Conservation (phyloP, 2,888 invertebrate genomes). For the Philonicus albiceps region DNA sequence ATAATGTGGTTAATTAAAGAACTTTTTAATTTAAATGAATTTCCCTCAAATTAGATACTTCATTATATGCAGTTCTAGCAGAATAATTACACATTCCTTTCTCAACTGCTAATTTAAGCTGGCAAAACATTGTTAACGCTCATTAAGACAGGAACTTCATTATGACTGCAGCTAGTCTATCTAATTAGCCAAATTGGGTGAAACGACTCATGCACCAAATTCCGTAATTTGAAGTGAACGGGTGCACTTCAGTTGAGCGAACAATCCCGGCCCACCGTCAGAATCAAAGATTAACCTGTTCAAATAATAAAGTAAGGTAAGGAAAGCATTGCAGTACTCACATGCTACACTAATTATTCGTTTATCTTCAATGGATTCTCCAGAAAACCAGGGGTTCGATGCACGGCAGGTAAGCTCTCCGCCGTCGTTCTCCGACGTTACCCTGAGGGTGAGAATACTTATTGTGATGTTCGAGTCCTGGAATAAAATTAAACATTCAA, state of each 20-base stretch:
- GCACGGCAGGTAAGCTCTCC: constrained; percentile 83
- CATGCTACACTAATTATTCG: constrained; percentile 82
- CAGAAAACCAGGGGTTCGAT: constrained; percentile 86
- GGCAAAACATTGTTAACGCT: not conserved
- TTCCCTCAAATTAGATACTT: not conserved
- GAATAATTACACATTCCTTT: not conserved
- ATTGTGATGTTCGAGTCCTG: constrained; percentile 70
- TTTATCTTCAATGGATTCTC: constrained; percentile 80
- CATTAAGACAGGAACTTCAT: not conserved
- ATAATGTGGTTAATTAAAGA: not conserved
- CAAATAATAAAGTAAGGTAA: not conserved
- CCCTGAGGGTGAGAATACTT: constrained; percentile 77
- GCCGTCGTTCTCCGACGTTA: constrained; percentile 81
- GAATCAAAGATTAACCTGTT: not conserved
- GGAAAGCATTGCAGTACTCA: constrained; percentile 65
- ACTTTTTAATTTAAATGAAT: not conserved
- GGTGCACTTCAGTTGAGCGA: not conserved
- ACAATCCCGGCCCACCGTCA: not conserved
- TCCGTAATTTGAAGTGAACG: not conserved
- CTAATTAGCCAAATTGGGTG: not conserved
- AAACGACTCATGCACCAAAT: not conserved
- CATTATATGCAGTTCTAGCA: not conserved
- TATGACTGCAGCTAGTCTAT: not conserved
- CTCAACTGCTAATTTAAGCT: not conserved
- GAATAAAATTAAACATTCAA: not conserved